Evolutionary conservation across 2,113 vertebrate genomes (phyloP).

Genomic region (Ciconia maguari): DNA sequence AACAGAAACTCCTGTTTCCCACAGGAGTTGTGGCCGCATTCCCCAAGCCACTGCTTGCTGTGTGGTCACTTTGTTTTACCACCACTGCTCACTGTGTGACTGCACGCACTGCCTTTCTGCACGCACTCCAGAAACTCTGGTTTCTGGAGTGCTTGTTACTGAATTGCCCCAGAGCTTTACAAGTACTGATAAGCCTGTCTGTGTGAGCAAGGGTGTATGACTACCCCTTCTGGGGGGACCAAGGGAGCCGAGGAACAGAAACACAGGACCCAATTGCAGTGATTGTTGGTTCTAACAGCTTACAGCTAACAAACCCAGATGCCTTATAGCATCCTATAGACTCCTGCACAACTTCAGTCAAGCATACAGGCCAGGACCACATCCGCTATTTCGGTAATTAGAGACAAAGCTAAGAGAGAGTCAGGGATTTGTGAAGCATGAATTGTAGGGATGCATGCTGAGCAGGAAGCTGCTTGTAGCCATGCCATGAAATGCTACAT

Average conservation of each 20-base stretch:
- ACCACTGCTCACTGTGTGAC: fast-evolving
- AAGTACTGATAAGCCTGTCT: not conserved
- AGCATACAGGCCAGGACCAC: not conserved
- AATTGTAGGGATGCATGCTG: not conserved
- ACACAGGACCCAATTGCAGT: not conserved
- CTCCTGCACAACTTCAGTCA: not conserved
- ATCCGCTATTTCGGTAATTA: not conserved
- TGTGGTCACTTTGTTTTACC: not conserved
- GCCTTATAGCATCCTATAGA: not conserved
- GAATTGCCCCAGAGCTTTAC: not conserved
- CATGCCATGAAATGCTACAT: not conserved
- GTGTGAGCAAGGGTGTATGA: not conserved
- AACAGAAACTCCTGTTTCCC: not conserved
- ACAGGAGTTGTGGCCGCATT: not conserved
- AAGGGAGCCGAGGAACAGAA: not conserved
- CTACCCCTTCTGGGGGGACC: not conserved
- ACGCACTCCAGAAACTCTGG: too few species aligned
- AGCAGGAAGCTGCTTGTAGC: not conserved
- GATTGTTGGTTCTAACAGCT: not conserved
- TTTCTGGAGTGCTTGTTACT: not conserved
- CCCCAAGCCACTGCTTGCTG: not conserved
- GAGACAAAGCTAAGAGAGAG: not conserved
- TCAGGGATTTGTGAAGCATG: not conserved
- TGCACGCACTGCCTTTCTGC: too few species aligned
- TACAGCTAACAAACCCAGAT: not conserved